phyloP scores from a whole-genome alignment of 2,797 vertebrate species.

The Dallia pectoralis region DNA sequence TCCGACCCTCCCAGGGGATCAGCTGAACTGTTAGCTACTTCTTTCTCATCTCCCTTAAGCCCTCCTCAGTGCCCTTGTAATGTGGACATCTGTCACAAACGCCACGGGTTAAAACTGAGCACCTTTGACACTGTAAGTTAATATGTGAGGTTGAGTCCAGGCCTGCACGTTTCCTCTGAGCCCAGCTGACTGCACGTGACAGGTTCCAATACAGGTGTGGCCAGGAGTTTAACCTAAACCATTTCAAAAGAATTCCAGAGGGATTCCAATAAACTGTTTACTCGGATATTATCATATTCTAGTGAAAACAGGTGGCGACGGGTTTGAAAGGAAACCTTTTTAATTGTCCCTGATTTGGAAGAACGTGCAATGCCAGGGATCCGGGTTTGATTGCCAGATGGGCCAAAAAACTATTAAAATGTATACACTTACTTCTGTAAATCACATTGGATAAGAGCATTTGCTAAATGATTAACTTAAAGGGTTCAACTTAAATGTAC shows the following conservation, averaged over 20 bases:
- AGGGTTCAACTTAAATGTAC: no score
- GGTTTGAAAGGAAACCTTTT: no score
- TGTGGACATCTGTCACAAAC: no score
- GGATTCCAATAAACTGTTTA: not conserved
- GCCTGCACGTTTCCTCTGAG: constrained; percentile 46
- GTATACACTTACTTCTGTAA: no score
- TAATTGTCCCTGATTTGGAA: no score
- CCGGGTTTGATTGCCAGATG: no score
- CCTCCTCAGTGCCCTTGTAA: not conserved
- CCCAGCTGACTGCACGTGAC: constrained; percentile 28
- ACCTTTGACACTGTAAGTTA: not conserved
- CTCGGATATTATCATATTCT: constrained; percentile 12
- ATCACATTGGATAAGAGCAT: no score
- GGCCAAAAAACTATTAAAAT: no score
- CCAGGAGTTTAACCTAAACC: constrained; percentile 47
- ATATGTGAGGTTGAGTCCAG: constrained; percentile 29
- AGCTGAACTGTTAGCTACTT: constrained; percentile 12
- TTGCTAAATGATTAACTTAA: no score
- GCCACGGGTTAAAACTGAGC: no score
- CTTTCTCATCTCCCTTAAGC: not conserved
- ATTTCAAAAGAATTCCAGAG: constrained; percentile 42
- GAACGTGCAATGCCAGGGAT: no score
- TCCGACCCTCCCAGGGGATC: constrained; percentile 12
- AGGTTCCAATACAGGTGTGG: constrained; percentile 32
- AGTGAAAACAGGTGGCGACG: not conserved